phyloP scores from a whole-genome alignment of 1,140 invertebrate genomes.

The Gryon sp. region DNA sequence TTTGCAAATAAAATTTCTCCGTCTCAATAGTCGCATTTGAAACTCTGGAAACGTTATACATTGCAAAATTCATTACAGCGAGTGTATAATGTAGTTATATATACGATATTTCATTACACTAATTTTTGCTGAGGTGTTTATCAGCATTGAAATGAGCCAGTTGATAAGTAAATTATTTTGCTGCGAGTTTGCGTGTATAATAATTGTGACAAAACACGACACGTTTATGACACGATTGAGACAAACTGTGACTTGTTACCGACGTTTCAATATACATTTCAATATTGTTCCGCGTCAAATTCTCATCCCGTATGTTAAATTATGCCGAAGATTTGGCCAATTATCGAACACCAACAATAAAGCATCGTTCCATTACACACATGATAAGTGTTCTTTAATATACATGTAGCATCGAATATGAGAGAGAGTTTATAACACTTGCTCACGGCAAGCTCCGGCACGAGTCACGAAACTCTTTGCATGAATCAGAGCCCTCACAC shows the following conservation, averaged over 20 bases:
- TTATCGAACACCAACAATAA: conserved; percentile 45
- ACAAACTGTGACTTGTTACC: background rate
- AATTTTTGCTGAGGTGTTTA: conserved; percentile 6
- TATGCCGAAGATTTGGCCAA: conserved; percentile 32
- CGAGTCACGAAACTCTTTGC: conserved; percentile 69
- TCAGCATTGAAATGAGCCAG: background rate
- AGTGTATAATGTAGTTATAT: too few species aligned
- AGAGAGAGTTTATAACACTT: conserved; percentile 67
- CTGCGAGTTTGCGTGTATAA: background rate
- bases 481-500: conserved; percentile 68
- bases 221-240: conserved; percentile 7
- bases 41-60: too few species aligned
- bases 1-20: too few species aligned
- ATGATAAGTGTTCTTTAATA: conserved; percentile 72
- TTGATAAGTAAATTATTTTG: conserved; percentile 42
- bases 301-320: conserved; percentile 12
- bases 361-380: conserved; percentile 47
- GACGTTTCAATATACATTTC: background rate
- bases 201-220: conserved; percentile 34
- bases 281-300: background rate
- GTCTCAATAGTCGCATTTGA: too few species aligned
- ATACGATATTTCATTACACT: too few species aligned
- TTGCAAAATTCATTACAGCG: background rate
- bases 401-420: conserved; percentile 64
- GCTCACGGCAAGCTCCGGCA: conserved; percentile 66